Evolutionary conservation across 2,113 vertebrate species (phyloP).

Genomic region (Brachirus orientalis): DNA sequence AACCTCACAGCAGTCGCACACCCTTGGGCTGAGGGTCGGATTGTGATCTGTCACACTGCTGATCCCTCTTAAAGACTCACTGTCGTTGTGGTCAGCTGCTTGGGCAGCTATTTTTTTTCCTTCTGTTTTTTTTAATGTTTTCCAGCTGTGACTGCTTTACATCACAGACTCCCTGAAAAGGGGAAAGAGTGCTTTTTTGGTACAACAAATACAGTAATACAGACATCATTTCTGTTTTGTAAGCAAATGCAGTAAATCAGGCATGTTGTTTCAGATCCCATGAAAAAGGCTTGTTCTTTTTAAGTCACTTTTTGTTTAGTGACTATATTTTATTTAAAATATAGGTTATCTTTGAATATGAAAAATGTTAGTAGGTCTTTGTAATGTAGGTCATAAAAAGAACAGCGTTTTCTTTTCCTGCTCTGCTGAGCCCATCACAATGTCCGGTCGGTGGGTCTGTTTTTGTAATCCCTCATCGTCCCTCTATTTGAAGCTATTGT

Average conservation of each 20-base stretch:
- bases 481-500: slow-evolving; percentile 74
- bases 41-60: slow-evolving; percentile 16
- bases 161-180: slow-evolving; percentile 27
- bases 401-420: slow-evolving; percentile 16
- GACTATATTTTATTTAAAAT: slow-evolving; percentile 23
- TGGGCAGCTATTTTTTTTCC: background rate
- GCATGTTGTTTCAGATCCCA: slow-evolving; percentile 8
- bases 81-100: slow-evolving; percentile 33
- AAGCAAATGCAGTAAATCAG: slow-evolving; percentile 32
- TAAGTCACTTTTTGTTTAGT: slow-evolving; percentile 1
- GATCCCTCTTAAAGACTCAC: slow-evolving; percentile 26
- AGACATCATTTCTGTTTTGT: slow-evolving; percentile 17
- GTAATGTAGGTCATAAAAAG: slow-evolving; percentile 41
- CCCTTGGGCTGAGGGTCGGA: slow-evolving; percentile 3
- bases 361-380: slow-evolving; percentile 8
- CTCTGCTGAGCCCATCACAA: slow-evolving; percentile 42
- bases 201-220: slow-evolving; percentile 8
- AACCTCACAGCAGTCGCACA: slow-evolving; percentile 24
- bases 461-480: slow-evolving; percentile 70
- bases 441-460: slow-evolving; percentile 61
- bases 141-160: slow-evolving; percentile 1
- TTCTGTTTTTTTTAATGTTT: slow-evolving; percentile 27
- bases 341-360: slow-evolving; percentile 9
- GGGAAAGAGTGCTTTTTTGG: slow-evolving; percentile 4
- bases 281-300: slow-evolving; percentile 21